Evolutionary conservation across 2,888 invertebrate genomes (phyloP).

Genomic region (Carpatolechia fugitivella): DNA sequence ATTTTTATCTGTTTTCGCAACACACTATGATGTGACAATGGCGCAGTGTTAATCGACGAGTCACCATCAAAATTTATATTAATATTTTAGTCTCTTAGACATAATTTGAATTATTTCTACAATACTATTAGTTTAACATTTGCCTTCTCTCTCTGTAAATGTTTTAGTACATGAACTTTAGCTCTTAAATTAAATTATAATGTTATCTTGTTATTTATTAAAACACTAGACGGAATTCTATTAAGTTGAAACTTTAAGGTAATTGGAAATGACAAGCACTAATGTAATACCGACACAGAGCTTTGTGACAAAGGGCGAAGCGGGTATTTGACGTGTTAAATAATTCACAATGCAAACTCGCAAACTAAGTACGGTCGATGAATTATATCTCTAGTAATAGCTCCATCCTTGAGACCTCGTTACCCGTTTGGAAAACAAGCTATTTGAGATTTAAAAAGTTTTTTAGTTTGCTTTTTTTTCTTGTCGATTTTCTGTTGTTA

Average conservation of each 20-base stretch:
- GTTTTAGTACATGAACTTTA: background rate
- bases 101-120: no score
- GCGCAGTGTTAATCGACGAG: background rate
- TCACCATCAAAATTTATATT: no score
- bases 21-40: background rate
- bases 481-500: slow-evolving; percentile 19
- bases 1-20: background rate
- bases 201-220: slow-evolving; percentile 22
- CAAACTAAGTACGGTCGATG: slow-evolving; percentile 2
- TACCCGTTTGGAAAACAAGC: slow-evolving; percentile 23
- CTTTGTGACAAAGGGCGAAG: slow-evolving; percentile 26
- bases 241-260: slow-evolving; percentile 21
- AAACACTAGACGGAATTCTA: slow-evolving; percentile 29
- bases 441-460: slow-evolving; percentile 27
- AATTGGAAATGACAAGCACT: slow-evolving; percentile 26
- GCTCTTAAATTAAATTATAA: background rate
- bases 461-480: slow-evolving; percentile 18
- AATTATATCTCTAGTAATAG: slow-evolving; percentile 1
- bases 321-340: slow-evolving; percentile 32
- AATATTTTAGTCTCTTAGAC: no score
- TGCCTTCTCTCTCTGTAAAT: background rate
- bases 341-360: slow-evolving; percentile 34
- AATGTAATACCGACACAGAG: slow-evolving; percentile 23
- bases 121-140: no score
- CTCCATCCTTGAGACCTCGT: slow-evolving; percentile 25